Base-by-base conservation (phyloP, 2,797 vertebrate species). In the Pampus argenteus region DNA sequence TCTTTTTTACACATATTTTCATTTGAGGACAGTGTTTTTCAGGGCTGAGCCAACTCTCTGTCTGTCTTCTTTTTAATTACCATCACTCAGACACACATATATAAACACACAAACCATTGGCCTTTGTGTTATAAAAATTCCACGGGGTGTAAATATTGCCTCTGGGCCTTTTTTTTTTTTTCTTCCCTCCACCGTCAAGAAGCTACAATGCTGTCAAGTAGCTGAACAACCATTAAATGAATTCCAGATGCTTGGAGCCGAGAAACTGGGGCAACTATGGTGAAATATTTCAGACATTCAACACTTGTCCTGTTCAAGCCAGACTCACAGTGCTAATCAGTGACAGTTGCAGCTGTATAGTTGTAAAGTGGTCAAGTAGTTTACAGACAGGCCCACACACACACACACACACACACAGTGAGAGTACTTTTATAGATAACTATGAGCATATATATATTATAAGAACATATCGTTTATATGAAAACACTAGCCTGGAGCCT, bases 231-330 rank as follows among this genome's bases (percentile, higher is more conserved):
- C 82, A 86, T 86, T 65, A 64, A 91, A 94, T 90, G 78, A 70
- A 80, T 88, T 92, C 89, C 93, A 94, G 90, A 91, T 94, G 91
- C 81, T 68, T 13, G 29, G 63, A 71, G 76, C 65, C 17, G 62
- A 78, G 76, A 79, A 90, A 89, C 79, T 83, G 66, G 86, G 73
- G 74, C 85, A 84, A 79, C 71, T 51, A 20, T n/a, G 51, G 63
- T 47, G 69, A 85, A 86, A 73, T 57, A 64, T 81, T 72, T 81
- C 74, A 85, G 82, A 82, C 60, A 58, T 67, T 79, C 49, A 64
- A 68, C 70, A 68, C 79, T 64, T 59, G 82, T 70, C 42, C 51
- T 36, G 48, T 36, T 65, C 66, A 54, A 81, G 44, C 18, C 80
- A 70, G 63, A 71, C 36, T 31, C 36, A 63, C 40, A 29, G 50